A percentile compares a stretch with the other conserved stretches of the same genome.
Evolutionary conservation across 2,888 invertebrate species (phyloP).

Genomic region (Ligdia adustata): DNA sequence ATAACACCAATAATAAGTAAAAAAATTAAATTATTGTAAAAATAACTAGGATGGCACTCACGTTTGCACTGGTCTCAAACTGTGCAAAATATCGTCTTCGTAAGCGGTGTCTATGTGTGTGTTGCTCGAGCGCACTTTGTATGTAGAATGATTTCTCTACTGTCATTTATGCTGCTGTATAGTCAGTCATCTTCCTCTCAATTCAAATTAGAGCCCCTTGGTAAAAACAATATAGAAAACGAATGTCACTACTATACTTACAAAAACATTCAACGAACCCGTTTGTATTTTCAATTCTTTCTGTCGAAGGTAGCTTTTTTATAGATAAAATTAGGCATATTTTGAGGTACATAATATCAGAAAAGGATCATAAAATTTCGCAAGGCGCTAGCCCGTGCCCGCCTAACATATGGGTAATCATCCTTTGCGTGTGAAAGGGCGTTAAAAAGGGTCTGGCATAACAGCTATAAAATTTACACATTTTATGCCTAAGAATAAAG

Average conservation of each 20-base stretch:
- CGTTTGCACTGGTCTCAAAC: too few species aligned
- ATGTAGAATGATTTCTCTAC: too few species aligned
- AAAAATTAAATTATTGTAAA: too few species aligned
- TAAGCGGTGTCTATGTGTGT: too few species aligned
- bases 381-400: slow-evolving; percentile 41
- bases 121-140: too few species aligned
- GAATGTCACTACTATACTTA: slow-evolving; percentile 23
- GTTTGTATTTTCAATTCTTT: slow-evolving; percentile 36
- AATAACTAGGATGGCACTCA: too few species aligned
- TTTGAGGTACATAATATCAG: slow-evolving; percentile 42
- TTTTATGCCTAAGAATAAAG: slow-evolving; percentile 20
- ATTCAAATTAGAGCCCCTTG: too few species aligned
- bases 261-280: too few species aligned
- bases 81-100: too few species aligned
- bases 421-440: slow-evolving; percentile 12
- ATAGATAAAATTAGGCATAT: slow-evolving; percentile 47
- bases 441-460: slow-evolving; percentile 22
- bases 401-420: slow-evolving; percentile 37
- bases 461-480: slow-evolving; percentile 26
- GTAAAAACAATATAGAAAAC: slow-evolving; percentile 34
- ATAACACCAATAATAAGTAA: too few species aligned
- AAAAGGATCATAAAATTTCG: slow-evolving; percentile 52
- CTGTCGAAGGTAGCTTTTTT: slow-evolving; percentile 29
- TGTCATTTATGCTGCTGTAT: too few species aligned
- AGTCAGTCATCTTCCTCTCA: too few species aligned